Evolutionary conservation across 35 echinoderm and acorn worm species (phyloP), one percentile per base, ranked within the genome.

Genomic region (Antedon bifida): DNA sequence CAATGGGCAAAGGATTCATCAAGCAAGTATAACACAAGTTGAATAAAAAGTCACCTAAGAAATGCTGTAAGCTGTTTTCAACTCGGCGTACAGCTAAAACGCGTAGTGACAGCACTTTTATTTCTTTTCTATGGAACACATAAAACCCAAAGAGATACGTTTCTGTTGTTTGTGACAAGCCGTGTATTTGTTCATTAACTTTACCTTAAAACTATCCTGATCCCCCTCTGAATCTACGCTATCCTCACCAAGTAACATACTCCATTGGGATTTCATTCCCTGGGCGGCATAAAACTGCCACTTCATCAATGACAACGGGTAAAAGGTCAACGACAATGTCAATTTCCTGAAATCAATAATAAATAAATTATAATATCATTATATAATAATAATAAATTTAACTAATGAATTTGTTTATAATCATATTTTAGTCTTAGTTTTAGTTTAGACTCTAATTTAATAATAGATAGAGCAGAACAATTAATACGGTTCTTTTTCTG

Each of bases 241-340:
- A 4, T 83, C 87, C 0, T 99, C 90, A 29, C 83, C 87, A 23
- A 99, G 87, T 29, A 99, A 46, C 74, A 78, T 82, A 23, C 83
- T 83, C 95, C 95, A 99, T 80, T 99, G 95, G 78, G 77, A 88
- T 74, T 88, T 91, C 95, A 99, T 99, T 29, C 81, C 88, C 81
- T 99, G 95, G 28, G 95, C 95, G 31, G 95, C 95, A 84, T 99
- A 99, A 45, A 99, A 92, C 82, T 99, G 95, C 12, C 92, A 88
- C 83, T 99, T 99, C 77, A 99, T 84, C 56, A 99, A 78, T 12
- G 91, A 92, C 80, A 99, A 86, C 10, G 95, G 95, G 3, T 88
- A 85, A 56, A 93, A 99, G 7, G 95, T 99, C 74, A 99, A 35
- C 17, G n/a, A 36, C 30, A 99, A 77, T 0, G 81, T 79, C 31